Evolutionary conservation across 2,888 invertebrate species (phyloP).

Genomic region (Monoplex corrugatus): DNA sequence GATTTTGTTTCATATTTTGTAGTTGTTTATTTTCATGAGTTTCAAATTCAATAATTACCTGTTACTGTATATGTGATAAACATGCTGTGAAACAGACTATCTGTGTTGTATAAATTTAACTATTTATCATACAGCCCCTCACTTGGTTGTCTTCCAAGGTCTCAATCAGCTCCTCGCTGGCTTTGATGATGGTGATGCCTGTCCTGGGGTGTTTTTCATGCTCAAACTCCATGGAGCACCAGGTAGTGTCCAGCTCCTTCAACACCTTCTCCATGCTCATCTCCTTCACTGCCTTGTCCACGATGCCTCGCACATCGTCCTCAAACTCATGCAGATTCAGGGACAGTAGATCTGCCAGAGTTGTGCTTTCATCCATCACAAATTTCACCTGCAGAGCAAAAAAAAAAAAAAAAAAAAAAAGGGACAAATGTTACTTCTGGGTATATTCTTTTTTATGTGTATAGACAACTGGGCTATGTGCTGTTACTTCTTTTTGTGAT

Average conservation of each 20-base stretch:
- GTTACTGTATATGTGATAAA: too few relatives aligned
- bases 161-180: conserved; percentile 97
- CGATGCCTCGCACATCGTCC: conserved; percentile 97
- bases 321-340: conserved; percentile 97
- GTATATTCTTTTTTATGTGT: too few relatives aligned
- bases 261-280: conserved; percentile 99
- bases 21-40: too few relatives aligned
- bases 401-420: too few relatives aligned
- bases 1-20: too few relatives aligned
- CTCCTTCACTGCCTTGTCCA: conserved; percentile 98
- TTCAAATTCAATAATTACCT: too few relatives aligned
- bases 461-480: too few relatives aligned
- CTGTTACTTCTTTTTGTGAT: too few relatives aligned
- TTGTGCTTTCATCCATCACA: conserved; percentile 95
- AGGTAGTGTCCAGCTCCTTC: conserved; percentile 93
- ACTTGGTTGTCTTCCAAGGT: conserved; percentile 98
- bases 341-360: conserved; percentile 93
- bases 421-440: too few relatives aligned
- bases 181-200: conserved; percentile 90
- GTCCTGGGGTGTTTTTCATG: conserved; percentile 93
- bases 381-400: conserved; percentile 92
- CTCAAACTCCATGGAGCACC: conserved; percentile 94
- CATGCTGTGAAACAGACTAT: too few relatives aligned
- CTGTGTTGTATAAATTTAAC: too few relatives aligned
- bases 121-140: too few relatives aligned